phyloP scores from a whole-genome alignment of 2,888 invertebrate species.

The Drosophila dives region DNA sequence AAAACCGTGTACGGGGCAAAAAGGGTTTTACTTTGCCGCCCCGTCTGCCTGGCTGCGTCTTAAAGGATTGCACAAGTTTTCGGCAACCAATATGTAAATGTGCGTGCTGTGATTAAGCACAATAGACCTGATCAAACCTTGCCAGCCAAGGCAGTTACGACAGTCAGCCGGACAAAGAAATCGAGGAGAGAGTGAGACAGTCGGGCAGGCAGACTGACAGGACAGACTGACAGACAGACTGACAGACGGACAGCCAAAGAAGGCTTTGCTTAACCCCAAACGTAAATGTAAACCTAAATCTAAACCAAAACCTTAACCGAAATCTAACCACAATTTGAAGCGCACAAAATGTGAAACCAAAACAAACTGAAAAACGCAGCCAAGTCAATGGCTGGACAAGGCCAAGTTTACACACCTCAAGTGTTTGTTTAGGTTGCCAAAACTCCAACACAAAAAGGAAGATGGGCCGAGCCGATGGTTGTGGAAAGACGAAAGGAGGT shows the following conservation, averaged over 20 bases:
- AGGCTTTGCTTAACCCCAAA: slow-evolving; percentile 56
- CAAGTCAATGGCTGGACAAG: slow-evolving; percentile 64
- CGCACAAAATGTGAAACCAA: slow-evolving; percentile 75
- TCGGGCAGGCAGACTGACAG: background rate
- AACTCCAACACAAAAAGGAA: slow-evolving; percentile 38
- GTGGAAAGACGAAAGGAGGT: background rate
- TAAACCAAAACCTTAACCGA: slow-evolving; percentile 58
- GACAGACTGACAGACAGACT: slow-evolving; percentile 1
- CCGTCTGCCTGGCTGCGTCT: slow-evolving; percentile 50
- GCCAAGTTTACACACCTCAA: slow-evolving; percentile 81
- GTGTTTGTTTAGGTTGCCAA: slow-evolving; percentile 77
- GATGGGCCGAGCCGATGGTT: background rate
- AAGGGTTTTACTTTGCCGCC: slow-evolving; percentile 50
- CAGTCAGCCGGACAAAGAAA: slow-evolving; percentile 3
- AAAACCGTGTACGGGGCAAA: slow-evolving; percentile 49
- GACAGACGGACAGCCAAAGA: slow-evolving; percentile 7
- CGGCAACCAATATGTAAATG: slow-evolving; percentile 80
- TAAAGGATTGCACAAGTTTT: slow-evolving; percentile 81
- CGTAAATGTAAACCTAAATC: slow-evolving; percentile 31
- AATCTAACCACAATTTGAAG: slow-evolving; percentile 72
- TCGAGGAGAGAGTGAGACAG: background rate
- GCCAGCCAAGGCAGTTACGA: slow-evolving; percentile 7
- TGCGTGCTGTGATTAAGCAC: slow-evolving; percentile 81
- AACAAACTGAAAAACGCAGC: slow-evolving; percentile 74
- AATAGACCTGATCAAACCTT: slow-evolving; percentile 51